phyloP scores from a whole-genome alignment of 2,113 vertebrate genomes.

The Calidris pygmaea region DNA sequence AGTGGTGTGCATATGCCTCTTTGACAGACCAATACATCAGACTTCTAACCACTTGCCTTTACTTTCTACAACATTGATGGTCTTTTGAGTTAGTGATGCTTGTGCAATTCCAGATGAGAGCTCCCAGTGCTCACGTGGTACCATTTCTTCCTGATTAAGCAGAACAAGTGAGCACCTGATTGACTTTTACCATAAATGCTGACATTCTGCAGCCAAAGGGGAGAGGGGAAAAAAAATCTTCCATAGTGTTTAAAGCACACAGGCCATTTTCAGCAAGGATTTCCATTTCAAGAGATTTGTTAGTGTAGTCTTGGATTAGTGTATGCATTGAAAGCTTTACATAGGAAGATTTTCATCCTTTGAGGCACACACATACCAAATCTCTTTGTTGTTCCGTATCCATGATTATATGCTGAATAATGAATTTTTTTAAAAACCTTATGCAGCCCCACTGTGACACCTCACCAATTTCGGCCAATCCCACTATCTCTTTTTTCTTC shows the following conservation, averaged over 20 bases:
- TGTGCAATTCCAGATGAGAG: conserved; percentile 60
- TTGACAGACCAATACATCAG: neutral
- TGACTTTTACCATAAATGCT: conserved; percentile 78
- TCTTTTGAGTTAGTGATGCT: conserved; percentile 64
- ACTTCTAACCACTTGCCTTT: conserved; percentile 16
- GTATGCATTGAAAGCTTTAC: neutral
- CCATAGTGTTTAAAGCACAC: conserved; percentile 53
- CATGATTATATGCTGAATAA: conserved; percentile 39
- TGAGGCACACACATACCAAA: neutral
- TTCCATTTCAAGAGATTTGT: conserved; percentile 59
- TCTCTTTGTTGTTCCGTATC: conserved; percentile 21
- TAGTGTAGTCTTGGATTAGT: conserved; percentile 40
- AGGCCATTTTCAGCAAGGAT: conserved; percentile 46
- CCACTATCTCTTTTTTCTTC: accelerated
- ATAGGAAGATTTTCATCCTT: conserved; percentile 52
- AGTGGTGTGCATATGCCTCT: neutral
- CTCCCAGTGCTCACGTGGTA: conserved; percentile 62
- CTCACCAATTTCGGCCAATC: neutral
- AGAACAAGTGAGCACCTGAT: conserved; percentile 76
- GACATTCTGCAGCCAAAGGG: conserved; percentile 74
- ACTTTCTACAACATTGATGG: conserved; percentile 43
- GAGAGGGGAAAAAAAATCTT: neutral
- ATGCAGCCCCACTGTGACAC: neutral
- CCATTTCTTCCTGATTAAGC: conserved; percentile 78
- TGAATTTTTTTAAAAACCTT: conserved; percentile 26